Evolutionary conservation across 2,888 invertebrate species (phyloP).

Genomic region (Latrodectus elegans): DNA sequence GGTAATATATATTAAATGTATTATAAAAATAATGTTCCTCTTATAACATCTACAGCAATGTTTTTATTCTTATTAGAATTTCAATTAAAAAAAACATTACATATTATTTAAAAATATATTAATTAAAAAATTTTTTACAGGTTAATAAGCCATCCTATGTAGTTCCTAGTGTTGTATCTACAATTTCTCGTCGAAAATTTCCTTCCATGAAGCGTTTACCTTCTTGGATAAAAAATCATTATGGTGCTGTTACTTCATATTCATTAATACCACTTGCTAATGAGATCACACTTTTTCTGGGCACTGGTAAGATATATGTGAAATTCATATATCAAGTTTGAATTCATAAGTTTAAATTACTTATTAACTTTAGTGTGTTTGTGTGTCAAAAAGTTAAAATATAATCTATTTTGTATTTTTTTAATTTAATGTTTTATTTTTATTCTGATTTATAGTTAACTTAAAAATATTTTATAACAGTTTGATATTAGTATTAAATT

Average conservation of each 20-base stretch:
- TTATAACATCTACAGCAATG: too few relatives aligned
- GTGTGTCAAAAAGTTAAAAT: too few relatives aligned
- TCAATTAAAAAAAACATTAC: neutral
- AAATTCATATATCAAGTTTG: too few relatives aligned
- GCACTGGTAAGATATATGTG: slow-evolving; percentile 35
- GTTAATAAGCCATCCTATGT: slow-evolving; percentile 65
- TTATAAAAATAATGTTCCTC: too few relatives aligned
- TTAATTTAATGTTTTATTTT: too few relatives aligned
- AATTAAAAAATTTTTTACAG: slow-evolving; percentile 18
- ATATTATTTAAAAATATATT: neutral
- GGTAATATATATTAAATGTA: too few relatives aligned
- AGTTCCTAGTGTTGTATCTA: slow-evolving; percentile 53
- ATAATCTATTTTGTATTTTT: too few relatives aligned
- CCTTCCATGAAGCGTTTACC: slow-evolving; percentile 50
- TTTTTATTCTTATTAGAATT: neutral
- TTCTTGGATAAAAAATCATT: slow-evolving; percentile 52
- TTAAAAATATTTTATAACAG: too few relatives aligned
- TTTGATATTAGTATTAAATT: too few relatives aligned
- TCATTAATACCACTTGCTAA: slow-evolving; percentile 54
- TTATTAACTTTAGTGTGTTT: too few relatives aligned
- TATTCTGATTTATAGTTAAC: too few relatives aligned
- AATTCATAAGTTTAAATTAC: too few relatives aligned
- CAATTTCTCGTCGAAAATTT: slow-evolving; percentile 58
- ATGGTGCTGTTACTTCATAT: slow-evolving; percentile 55
- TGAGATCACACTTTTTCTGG: slow-evolving; percentile 57